phyloP scores from a whole-genome alignment of 2,113 vertebrate genomes.

The Pachypanchax playfairii region DNA sequence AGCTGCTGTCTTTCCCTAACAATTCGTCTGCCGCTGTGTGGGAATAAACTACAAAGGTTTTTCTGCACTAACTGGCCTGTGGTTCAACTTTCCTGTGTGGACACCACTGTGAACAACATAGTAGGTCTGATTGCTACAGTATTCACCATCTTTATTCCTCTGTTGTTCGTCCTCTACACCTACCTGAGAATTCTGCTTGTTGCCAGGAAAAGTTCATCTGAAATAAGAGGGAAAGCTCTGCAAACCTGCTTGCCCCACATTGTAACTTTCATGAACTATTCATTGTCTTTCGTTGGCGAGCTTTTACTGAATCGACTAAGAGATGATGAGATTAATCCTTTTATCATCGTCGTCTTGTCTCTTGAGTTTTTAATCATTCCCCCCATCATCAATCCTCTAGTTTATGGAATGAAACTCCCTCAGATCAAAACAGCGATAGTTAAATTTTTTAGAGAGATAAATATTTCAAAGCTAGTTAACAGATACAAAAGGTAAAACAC shows the following conservation, averaged over 20 bases:
- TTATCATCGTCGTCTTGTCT: constrained; percentile 11
- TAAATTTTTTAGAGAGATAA: not conserved
- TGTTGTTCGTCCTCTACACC: constrained; percentile 25
- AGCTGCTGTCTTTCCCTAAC: not conserved
- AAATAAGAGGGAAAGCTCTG: constrained; percentile 26
- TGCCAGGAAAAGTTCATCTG: constrained; percentile 7
- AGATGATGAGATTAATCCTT: not conserved
- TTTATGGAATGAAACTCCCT: constrained; percentile 39
- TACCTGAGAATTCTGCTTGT: constrained; percentile 21
- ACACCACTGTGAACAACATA: not conserved
- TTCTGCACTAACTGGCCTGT: constrained; percentile 34
- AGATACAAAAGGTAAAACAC: no score
- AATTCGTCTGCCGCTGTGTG: constrained; percentile 7
- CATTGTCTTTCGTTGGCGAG: not conserved
- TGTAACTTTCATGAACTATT: constrained; percentile 14
- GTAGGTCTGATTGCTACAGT: fast-evolving
- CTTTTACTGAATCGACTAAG: not conserved
- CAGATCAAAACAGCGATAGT: constrained; percentile 18
- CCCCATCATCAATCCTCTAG: constrained; percentile 33
- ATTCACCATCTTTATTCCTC: not conserved
- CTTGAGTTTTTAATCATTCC: constrained; percentile 30
- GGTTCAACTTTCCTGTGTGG: constrained; percentile 29
- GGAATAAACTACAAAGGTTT: not conserved
- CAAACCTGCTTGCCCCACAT: constrained; percentile 47
- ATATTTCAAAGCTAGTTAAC: no score